A percentile compares a stretch with the other conserved stretches of the same genome.
Evolutionary conservation across 2,113 vertebrate species (phyloP).

Genomic region (Sturnira hondurensis): DNA sequence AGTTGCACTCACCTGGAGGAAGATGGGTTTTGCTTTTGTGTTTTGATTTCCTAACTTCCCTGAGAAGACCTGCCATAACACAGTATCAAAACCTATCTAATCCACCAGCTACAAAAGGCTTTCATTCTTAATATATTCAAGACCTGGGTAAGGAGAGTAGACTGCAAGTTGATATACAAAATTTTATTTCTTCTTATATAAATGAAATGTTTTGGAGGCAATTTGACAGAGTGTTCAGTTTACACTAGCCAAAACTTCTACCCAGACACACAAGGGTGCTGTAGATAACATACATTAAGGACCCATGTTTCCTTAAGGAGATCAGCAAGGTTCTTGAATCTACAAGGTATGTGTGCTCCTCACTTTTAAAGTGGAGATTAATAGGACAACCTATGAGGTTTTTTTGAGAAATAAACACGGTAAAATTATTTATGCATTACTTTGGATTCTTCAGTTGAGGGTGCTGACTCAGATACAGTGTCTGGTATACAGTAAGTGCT

Average conservation of each 20-base stretch:
- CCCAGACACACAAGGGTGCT: not conserved
- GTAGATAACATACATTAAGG: not conserved
- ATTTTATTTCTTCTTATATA: not conserved
- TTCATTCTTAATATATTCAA: not conserved
- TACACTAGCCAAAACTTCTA: not conserved
- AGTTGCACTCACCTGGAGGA: not conserved
- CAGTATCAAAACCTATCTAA: not conserved
- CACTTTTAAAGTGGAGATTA: no score
- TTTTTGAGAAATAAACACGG: no score
- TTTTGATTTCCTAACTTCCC: not conserved
- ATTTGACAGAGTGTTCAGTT: not conserved
- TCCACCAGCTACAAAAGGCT: not conserved
- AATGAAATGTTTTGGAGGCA: not conserved
- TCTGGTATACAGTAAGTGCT: not conserved
- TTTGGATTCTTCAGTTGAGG: not conserved
- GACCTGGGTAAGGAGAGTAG: fast-evolving
- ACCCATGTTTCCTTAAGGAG: not conserved
- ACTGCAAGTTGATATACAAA: not conserved
- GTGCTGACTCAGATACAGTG: not conserved
- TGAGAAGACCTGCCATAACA: not conserved
- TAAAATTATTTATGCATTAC: no score
- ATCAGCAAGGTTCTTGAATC: not conserved
- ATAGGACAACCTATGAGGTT: no score
- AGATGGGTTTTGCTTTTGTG: not conserved
- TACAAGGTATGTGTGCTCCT: not conserved